Evolutionary conservation across 2,797 vertebrate genomes (phyloP), one percentile per base, ranked within the genome.

Genomic region (Siniperca obscura): DNA sequence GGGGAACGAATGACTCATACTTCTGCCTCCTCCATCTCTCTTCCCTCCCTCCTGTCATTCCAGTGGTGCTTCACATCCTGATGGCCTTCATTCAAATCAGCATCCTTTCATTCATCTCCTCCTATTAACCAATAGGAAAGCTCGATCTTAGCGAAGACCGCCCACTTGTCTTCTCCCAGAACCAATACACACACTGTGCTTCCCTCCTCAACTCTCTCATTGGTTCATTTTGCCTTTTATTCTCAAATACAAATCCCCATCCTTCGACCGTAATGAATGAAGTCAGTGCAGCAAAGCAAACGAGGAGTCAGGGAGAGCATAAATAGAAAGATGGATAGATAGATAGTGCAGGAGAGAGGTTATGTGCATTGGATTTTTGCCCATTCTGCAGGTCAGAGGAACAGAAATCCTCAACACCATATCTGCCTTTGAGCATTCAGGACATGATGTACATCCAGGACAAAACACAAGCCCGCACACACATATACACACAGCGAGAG

Each of bases 11-110:
- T 82, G 69, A 84, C n/a, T 86, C 65, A 68, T 60, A 27, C 21
- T 36, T 61, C 44, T 52, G 7, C 53, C 42, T 70, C 70, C 44
- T 66, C 34, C 38, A 2, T 71, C 70, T 77, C 53, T 74, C 71
- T 75, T 52, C 44, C 42, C 70, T 70, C 70, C 40, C 50, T 71
- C 57, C 72, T 74, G 34, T 78, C 79, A 46, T 69, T 62, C 64
- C 61, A n/a, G 55, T 30, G 21, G 34, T 52, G 36, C 59, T 61
- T 76, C n/a, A 65, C 8, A 11, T 59, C 53, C 76, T 73, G 42
- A 89, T 80, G 62, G 74, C 71, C 71, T 78, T 85, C 86, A 83
- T 90, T 90, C 86, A 86, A 83, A 80, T 87, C 82, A 84, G 36
- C 70, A 48, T 65, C 64, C 64, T 68, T 74, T 74, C 87, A 90